Percentiles rank a stretch among this genome's conserved stretches.
These are phyloP conservation scores for Motacilla tschutschensis DNA, from an alignment of 2,113 vertebrate genomes.

Conservation along the genomic window DNA sequence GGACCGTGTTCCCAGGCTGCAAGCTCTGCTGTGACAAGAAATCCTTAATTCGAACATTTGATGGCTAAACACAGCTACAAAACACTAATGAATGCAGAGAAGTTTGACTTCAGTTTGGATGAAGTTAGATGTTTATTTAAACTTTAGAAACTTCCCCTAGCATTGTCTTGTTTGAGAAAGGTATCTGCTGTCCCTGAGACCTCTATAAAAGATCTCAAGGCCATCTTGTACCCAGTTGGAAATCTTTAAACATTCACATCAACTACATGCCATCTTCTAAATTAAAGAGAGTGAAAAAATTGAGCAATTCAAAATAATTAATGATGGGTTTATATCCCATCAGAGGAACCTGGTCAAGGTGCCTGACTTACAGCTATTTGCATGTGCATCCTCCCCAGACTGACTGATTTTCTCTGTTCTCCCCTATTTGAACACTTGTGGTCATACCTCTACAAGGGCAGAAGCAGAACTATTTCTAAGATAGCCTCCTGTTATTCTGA, in stretches of 20 bases:
- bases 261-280: neutral
- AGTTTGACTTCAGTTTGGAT: neutral
- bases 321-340: neutral
- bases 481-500: neutral
- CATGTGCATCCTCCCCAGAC: neutral
- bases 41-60: conserved; percentile 16
- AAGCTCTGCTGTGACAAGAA: conserved; percentile 10
- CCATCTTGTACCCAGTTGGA: neutral
- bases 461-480: neutral
- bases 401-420: neutral
- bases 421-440: neutral
- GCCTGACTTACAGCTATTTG: neutral
- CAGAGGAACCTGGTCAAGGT: neutral
- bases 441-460: neutral
- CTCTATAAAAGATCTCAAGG: neutral
- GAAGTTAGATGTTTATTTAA: neutral
- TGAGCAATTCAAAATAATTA: neutral
- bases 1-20: neutral
- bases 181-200: neutral
- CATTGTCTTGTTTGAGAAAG: neutral
- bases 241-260: neutral
- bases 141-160: neutral
- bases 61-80: conserved; percentile 20
- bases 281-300: neutral
- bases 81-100: neutral